These are phyloP conservation scores for Lasius platythorax DNA, from an alignment of 2,888 invertebrate genomes.

Conservation along the genomic window DNA sequence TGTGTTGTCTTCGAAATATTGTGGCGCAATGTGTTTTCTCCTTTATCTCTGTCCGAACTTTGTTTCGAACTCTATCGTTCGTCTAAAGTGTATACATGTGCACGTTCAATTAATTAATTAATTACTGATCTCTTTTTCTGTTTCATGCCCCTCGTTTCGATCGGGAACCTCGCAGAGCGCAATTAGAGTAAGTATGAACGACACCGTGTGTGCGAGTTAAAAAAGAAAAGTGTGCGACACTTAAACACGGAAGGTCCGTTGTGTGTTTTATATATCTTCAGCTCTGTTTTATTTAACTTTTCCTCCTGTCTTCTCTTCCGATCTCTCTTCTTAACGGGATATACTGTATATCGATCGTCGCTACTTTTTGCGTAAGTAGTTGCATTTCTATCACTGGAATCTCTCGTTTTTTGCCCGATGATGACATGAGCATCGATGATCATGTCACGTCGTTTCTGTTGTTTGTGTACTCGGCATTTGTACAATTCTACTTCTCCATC, in stretches of 20 bases:
- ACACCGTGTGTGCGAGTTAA: slow-evolving; percentile 43
- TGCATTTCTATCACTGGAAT: slow-evolving; percentile 10
- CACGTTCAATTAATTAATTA: slow-evolving; percentile 57
- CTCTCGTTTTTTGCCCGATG: not conserved
- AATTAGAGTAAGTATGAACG: slow-evolving; percentile 85
- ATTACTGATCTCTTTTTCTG: slow-evolving; percentile 82
- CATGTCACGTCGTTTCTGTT: slow-evolving; percentile 16
- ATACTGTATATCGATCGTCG: slow-evolving; percentile 59
- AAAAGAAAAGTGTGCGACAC: slow-evolving; percentile 17
- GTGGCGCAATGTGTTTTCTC: slow-evolving; percentile 7
- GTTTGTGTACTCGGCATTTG: not conserved
- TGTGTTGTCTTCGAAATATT: slow-evolving; percentile 21
- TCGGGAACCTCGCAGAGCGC: slow-evolving; percentile 82
- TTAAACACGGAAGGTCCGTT: slow-evolving; percentile 45
- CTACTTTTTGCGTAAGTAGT: slow-evolving; percentile 70
- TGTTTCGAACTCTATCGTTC: slow-evolving; percentile 13
- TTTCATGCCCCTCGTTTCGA: slow-evolving; percentile 86
- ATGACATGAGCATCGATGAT: slow-evolving; percentile 36
- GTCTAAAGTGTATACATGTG: slow-evolving; percentile 34
- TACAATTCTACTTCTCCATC: slow-evolving; percentile 22
- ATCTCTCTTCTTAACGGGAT: slow-evolving; percentile 67
- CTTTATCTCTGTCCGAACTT: slow-evolving; percentile 11
- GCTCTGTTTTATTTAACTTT: slow-evolving; percentile 69
- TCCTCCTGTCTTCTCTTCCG: slow-evolving; percentile 68
- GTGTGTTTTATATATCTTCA: slow-evolving; percentile 29